Conservation (phyloP, 2,888 invertebrate species). For the Brachypalpus laphriformis region DNA sequence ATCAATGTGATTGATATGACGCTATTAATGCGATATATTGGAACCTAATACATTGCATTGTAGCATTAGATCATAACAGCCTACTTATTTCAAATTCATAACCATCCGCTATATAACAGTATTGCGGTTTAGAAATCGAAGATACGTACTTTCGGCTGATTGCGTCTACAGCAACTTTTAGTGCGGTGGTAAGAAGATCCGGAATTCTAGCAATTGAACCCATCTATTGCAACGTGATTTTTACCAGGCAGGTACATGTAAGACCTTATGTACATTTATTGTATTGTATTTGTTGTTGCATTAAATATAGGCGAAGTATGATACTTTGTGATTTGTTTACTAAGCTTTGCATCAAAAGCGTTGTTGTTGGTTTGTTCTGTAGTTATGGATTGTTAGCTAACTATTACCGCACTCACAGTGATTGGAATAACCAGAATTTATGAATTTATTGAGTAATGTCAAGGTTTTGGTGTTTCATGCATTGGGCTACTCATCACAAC, state of each 20-base stretch:
- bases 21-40: not conserved
- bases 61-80: not conserved
- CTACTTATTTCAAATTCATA: constrained; percentile 8
- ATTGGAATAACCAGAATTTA: no score
- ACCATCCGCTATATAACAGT: constrained; percentile 12
- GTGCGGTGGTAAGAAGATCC: not conserved
- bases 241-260: not conserved
- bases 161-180: not conserved
- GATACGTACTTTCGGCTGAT: not conserved
- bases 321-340: no score
- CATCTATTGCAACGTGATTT: constrained; percentile 24
- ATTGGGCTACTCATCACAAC: no score
- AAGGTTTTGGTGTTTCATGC: no score
- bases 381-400: no score
- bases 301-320: no score
- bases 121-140: constrained; percentile 1
- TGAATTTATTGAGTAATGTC: no score
- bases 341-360: no score
- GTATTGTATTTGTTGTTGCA: not conserved
- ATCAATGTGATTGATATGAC: no score
- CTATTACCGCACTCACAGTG: no score
- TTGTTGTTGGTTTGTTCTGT: no score
- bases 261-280: not conserved
- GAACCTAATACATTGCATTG: not conserved
- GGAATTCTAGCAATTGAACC: constrained; percentile 7